Evolutionary conservation across 2,888 invertebrate species (phyloP), one percentile per base, ranked within the genome.

Genomic region (Abrostola triplasia): DNA sequence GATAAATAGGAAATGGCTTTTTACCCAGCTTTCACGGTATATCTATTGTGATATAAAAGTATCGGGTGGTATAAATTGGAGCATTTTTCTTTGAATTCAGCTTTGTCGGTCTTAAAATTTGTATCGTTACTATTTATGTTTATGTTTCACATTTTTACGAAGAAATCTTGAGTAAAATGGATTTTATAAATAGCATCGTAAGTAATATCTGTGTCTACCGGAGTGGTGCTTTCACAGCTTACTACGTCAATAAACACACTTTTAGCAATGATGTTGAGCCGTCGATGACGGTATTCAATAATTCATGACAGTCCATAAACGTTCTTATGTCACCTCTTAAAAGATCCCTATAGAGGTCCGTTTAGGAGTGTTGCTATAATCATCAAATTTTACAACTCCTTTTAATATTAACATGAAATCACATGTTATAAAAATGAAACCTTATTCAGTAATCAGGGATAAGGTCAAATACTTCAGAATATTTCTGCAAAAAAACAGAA

Each of bases 1-100:
- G 81, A 80, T 82, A 80, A 79, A 83, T 79, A 80, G 80, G 75
- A 74, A 77, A 80, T 77, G 65, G 73, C 76, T 78, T 81, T 82
- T 77, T 74, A 73, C 69, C 69, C 59, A 60, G 64, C 64, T 68
- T 70, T 59, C 66, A 65, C 48, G 57, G 56, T 65, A 75, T 67
- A 67, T 53, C 61, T 72, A 62, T 66, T 59, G 74, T 69, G 48
- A 52, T 69, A 68, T 59, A 55, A 63, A 64, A 61, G 40, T 59
- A 66, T 67, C 55, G 37, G 47, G 12, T 42, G 37, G 36, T 64
- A 72, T 57, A 61, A 59, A 65, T 58, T 59, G 54, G 48, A 12
- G 57, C 11, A 64, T 55, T 55, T 68, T 60, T 55, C 52, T 60
- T 37, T 50, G 49, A 48, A 56, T 49, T 52, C 57, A 49, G 57